A percentile compares a stretch with the other conserved stretches of the same genome.
phyloP scores from a whole-genome alignment of 2,113 vertebrate species.

The Athene cunicularia region DNA sequence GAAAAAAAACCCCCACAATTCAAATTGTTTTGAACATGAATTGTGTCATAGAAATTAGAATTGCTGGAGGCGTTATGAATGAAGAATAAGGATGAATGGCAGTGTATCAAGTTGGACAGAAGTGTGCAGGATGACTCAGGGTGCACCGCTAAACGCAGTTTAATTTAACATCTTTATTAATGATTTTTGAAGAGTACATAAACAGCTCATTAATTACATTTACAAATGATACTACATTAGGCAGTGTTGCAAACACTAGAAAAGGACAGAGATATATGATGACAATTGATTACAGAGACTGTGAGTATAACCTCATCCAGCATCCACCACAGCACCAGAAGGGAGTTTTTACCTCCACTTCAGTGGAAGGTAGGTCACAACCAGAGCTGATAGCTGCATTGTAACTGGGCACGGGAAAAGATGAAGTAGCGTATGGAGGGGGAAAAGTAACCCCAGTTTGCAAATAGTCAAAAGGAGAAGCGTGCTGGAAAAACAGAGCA shows the following conservation, averaged over 20 bases:
- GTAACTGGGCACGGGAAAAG: background rate
- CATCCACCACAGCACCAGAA: background rate
- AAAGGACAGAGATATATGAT: slow-evolving; percentile 22
- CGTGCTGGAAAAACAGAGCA: background rate
- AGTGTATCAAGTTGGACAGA: background rate
- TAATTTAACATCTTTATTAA: slow-evolving; percentile 51
- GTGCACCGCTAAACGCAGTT: background rate
- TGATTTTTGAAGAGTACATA: slow-evolving; percentile 39
- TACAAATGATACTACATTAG: slow-evolving; percentile 4
- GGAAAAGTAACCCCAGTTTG: background rate
- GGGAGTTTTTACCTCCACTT: background rate
- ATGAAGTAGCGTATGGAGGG: background rate
- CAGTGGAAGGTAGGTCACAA: background rate
- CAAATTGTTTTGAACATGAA: background rate
- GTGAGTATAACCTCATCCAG: background rate
- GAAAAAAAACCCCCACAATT: fast-evolving
- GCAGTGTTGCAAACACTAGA: background rate
- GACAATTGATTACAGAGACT: background rate
- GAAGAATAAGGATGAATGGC: background rate
- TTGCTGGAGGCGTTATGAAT: background rate
- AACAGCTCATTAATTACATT: slow-evolving; percentile 59
- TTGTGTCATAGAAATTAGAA: background rate
- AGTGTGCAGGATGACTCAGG: background rate
- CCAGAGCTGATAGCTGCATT: background rate
- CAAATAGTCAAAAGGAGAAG: background rate